phyloP scores from a whole-genome alignment of 1,140 invertebrate species.

The Archegozetes longisetosus region DNA sequence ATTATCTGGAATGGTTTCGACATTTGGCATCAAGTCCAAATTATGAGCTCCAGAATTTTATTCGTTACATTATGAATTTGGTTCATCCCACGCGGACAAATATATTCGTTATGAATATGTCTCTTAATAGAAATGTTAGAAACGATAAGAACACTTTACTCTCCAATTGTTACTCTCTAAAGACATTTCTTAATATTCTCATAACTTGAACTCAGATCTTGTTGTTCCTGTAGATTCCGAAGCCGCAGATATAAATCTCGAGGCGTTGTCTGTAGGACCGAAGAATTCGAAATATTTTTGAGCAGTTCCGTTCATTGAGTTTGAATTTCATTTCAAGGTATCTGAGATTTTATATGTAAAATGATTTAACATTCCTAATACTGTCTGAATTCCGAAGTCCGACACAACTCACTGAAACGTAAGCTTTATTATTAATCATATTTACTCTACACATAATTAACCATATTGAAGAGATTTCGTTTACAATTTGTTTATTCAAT shows the following conservation, averaged over 20 bases:
- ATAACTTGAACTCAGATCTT: neutral
- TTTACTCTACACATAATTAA: too few relatives aligned
- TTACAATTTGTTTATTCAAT: too few relatives aligned
- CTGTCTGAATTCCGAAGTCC: neutral
- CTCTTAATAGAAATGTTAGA: neutral
- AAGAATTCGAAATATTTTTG: neutral
- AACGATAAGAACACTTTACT: neutral
- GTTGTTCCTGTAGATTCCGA: neutral
- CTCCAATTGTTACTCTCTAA: neutral
- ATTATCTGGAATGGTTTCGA: too few relatives aligned
- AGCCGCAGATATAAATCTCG: neutral
- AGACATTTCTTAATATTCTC: neutral
- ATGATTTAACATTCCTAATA: neutral
- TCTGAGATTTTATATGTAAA: neutral
- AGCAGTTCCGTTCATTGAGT: neutral
- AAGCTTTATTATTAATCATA: neutral
- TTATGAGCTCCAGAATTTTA: too few relatives aligned
- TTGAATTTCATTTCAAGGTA: neutral
- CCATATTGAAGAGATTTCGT: too few relatives aligned
- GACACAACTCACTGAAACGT: neutral
- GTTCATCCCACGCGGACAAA: too few relatives aligned
- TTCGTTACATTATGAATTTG: too few relatives aligned
- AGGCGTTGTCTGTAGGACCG: neutral
- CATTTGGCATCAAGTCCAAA: too few relatives aligned
- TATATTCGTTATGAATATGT: neutral